Evolutionary conservation across 2,113 vertebrate species (phyloP).

Genomic region (Strix aluco): DNA sequence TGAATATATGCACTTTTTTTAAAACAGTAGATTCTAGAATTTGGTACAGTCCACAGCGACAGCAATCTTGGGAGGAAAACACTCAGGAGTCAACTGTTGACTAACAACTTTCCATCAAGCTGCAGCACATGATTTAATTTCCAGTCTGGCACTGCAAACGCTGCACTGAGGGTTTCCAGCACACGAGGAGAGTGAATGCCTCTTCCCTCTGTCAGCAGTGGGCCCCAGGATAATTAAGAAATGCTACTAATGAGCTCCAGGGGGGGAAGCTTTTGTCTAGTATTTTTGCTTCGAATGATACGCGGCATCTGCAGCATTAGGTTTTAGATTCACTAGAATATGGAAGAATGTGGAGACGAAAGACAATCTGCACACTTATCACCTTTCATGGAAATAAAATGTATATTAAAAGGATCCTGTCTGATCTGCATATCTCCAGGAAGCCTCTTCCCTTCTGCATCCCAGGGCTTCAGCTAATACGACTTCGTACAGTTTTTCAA

Average conservation of each 20-base stretch:
- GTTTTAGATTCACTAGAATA: background rate
- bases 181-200: background rate
- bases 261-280: background rate
- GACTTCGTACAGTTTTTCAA: background rate
- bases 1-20: background rate
- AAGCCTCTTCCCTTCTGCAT: background rate
- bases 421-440: background rate
- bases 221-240: conserved; percentile 50
- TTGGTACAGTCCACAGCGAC: background rate
- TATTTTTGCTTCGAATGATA: background rate
- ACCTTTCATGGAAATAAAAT: background rate
- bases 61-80: background rate
- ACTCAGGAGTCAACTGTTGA: background rate
- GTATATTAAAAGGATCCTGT: background rate
- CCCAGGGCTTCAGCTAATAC: background rate
- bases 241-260: conserved; percentile 32
- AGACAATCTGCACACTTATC: background rate
- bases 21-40: background rate
- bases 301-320: background rate
- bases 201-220: background rate
- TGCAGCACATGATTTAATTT: background rate
- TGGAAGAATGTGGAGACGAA: background rate
- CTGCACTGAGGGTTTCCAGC: conserved; percentile 2
- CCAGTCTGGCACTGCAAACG: background rate
- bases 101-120: background rate